Percentiles rank a stretch among this genome's conserved stretches.
Evolutionary conservation across 2,797 vertebrate species (phyloP).

Genomic region (Chromis chromis): DNA sequence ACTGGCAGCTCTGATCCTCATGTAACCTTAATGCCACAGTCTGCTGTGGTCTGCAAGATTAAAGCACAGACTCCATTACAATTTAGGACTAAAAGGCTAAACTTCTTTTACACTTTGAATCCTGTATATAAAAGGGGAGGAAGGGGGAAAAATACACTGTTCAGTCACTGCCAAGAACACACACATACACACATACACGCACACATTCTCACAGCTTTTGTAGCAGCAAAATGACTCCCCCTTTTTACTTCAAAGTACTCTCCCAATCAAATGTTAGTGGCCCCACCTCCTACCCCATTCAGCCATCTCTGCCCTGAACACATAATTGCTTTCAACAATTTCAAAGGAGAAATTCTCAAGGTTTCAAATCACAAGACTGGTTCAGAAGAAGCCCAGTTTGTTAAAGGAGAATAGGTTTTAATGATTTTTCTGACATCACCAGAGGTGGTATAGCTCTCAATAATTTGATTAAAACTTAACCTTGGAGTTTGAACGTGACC

Average conservation of each 20-base stretch:
- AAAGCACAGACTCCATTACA: constrained; percentile 52
- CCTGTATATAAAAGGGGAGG: constrained; percentile 26
- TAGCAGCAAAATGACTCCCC: constrained; percentile 13
- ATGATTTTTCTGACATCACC: constrained; percentile 53
- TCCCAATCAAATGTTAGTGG: constrained; percentile 50
- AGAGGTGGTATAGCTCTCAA: background rate
- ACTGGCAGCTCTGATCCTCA: constrained; percentile 56
- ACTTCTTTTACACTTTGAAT: constrained; percentile 49
- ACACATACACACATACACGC: constrained; percentile 19
- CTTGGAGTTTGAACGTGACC: constrained; percentile 24
- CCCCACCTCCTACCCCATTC: constrained; percentile 20
- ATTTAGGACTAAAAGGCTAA: constrained; percentile 47
- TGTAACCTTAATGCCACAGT: constrained; percentile 49
- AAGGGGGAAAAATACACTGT: constrained; percentile 3
- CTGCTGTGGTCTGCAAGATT: constrained; percentile 47
- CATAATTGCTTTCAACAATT: constrained; percentile 47
- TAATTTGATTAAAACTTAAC: constrained; percentile 44
- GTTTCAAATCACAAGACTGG: constrained; percentile 38
- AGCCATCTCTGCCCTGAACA: constrained; percentile 8
- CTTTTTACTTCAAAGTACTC: constrained; percentile 54
- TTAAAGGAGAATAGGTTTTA: constrained; percentile 25
- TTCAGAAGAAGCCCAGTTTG: constrained; percentile 7
- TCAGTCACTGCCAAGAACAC: constrained; percentile 1
- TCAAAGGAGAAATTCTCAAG: constrained; percentile 48
- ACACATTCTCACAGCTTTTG: constrained; percentile 1